Conservation (phyloP, 2,113 vertebrate species). For the Paraplagusia blochii region DNA sequence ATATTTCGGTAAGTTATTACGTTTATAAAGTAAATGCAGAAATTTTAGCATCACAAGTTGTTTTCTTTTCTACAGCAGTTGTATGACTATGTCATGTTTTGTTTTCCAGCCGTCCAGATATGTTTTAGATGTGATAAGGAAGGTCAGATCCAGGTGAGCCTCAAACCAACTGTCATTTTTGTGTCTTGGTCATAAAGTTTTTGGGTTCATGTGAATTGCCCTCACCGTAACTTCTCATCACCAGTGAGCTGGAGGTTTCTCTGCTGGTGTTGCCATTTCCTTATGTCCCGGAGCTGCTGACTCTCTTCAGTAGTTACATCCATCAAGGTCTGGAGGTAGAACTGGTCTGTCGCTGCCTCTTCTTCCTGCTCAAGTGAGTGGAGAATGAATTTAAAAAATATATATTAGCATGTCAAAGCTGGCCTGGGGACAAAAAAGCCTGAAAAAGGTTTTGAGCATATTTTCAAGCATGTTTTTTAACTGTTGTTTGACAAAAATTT, state of each 20-base stretch:
- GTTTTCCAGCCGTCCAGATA: slow-evolving; percentile 83
- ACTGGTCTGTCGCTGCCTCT: slow-evolving; percentile 90
- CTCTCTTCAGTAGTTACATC: slow-evolving; percentile 84
- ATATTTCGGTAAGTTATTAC: slow-evolving; percentile 82
- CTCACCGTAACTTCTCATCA: not conserved
- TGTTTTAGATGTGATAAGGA: slow-evolving; percentile 89
- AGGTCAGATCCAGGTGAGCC: slow-evolving; percentile 90
- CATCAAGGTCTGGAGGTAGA: slow-evolving; percentile 84
- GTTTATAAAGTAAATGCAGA: no score
- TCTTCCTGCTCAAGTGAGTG: slow-evolving; percentile 90
- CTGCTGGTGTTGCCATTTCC: slow-evolving; percentile 93
- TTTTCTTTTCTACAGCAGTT: not conserved
- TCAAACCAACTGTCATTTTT: no score
- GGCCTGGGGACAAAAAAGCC: no score
- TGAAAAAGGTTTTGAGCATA: no score
- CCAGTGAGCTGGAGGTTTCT: slow-evolving; percentile 92
- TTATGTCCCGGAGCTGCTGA: slow-evolving; percentile 87
- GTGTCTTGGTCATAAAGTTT: no score
- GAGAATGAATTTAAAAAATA: not conserved
- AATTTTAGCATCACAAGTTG: no score
- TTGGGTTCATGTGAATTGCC: not conserved
- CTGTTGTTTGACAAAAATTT: no score
- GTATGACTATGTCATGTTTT: not conserved
- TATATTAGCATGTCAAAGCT: no score
- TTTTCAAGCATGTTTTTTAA: no score